Evolutionary conservation across 2,113 vertebrate genomes (phyloP).

Genomic region (Chaetodon auriga): DNA sequence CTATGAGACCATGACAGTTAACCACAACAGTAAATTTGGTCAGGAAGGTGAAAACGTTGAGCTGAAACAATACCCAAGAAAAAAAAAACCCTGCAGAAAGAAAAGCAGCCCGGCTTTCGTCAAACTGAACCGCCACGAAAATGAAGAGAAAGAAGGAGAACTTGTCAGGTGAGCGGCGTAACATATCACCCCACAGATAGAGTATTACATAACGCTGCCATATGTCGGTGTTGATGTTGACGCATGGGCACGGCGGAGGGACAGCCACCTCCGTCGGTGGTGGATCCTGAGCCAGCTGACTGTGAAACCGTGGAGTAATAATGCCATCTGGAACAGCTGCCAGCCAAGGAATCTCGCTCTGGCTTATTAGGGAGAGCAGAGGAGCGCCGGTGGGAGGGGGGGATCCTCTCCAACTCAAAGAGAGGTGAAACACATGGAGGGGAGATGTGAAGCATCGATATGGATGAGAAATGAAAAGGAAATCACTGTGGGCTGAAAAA

Average conservation of each 20-base stretch:
- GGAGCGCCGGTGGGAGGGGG: not conserved
- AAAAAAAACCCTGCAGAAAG: not conserved
- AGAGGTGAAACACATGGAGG: slow-evolving; percentile 46
- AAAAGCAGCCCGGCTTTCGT: not conserved
- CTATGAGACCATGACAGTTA: not conserved
- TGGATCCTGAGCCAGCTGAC: slow-evolving; percentile 58
- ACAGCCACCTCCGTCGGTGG: slow-evolving; percentile 56
- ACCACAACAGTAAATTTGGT: too few relatives aligned
- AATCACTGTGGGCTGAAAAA: slow-evolving; percentile 26
- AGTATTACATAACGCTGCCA: slow-evolving; percentile 63
- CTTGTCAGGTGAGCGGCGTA: slow-evolving; percentile 15
- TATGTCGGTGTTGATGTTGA: slow-evolving; percentile 67
- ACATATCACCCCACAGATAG: slow-evolving; percentile 21
- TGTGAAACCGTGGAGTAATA: slow-evolving; percentile 58
- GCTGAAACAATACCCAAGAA: not conserved
- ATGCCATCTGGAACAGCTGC: slow-evolving; percentile 78
- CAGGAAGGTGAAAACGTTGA: not conserved
- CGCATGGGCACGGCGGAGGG: slow-evolving; percentile 29
- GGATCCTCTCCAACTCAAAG: slow-evolving; percentile 48
- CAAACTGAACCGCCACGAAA: not conserved
- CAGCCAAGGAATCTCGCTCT: slow-evolving; percentile 64
- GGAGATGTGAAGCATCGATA: slow-evolving; percentile 39
- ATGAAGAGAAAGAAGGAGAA: not conserved
- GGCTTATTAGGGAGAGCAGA: slow-evolving; percentile 68
- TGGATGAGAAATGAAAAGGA: slow-evolving; percentile 53